Evolutionary conservation across 2,113 vertebrate species (phyloP).

Genomic region (Chlorodrepanis virens): DNA sequence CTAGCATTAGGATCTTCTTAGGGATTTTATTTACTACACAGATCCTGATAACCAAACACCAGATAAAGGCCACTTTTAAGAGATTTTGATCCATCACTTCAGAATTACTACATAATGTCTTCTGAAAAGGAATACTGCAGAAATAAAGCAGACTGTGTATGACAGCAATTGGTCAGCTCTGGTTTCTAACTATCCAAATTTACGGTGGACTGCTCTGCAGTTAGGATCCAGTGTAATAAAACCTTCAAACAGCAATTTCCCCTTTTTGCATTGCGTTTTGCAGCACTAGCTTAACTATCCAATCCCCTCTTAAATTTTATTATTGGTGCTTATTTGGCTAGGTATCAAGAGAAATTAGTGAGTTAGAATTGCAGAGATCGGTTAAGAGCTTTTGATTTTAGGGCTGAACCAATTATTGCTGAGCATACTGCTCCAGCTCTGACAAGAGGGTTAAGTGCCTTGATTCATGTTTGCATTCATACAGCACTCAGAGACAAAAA

Average conservation of each 20-base stretch:
- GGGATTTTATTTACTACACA: not conserved
- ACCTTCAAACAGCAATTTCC: not conserved
- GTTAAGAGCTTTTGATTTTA: conserved; percentile 17
- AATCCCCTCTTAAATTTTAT: not conserved
- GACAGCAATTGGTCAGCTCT: not conserved
- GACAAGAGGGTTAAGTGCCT: not conserved
- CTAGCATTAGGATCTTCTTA: not conserved
- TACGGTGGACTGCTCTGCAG: not conserved
- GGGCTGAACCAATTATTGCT: not conserved
- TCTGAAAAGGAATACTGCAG: not conserved
- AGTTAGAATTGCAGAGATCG: not conserved
- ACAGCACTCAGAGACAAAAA: not conserved
- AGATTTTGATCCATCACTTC: not conserved
- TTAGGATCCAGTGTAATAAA: not conserved
- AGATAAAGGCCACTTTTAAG: not conserved
- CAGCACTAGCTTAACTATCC: not conserved
- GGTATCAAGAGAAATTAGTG: not conserved
- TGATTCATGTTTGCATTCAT: not conserved
- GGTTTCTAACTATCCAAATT: not conserved
- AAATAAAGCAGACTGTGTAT: not conserved
- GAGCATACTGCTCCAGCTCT: not conserved
- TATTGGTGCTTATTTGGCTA: not conserved
- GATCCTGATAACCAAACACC: not conserved
- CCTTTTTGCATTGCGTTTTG: not conserved
- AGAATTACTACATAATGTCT: not conserved